phyloP scores from a whole-genome alignment of 2,113 vertebrate species.

The Ammospiza nelsoni region DNA sequence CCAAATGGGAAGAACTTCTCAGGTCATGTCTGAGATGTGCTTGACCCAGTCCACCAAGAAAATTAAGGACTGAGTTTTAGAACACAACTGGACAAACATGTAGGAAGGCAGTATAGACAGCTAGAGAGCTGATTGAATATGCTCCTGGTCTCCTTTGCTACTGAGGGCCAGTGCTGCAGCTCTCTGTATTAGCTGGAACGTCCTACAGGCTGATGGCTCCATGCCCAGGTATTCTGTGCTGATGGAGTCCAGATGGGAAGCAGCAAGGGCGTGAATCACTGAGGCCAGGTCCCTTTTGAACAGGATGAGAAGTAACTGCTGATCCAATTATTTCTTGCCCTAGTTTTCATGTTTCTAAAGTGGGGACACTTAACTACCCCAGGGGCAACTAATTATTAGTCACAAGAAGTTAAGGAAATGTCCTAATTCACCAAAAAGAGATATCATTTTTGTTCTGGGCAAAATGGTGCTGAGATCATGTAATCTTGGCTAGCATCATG shows the following conservation, averaged over 20 bases:
- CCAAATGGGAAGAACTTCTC: neutral
- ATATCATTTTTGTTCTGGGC: neutral
- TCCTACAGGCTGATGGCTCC: slow-evolving; percentile 48
- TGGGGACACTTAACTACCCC: slow-evolving; percentile 1
- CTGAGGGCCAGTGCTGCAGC: slow-evolving; percentile 1
- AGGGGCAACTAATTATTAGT: slow-evolving; percentile 31
- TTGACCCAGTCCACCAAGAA: neutral
- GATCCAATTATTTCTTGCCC: slow-evolving; percentile 58
- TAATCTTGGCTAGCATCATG: neutral
- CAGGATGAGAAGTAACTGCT: slow-evolving; percentile 38
- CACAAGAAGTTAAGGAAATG: slow-evolving; percentile 31
- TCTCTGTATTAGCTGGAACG: slow-evolving; percentile 26
- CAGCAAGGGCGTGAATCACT: slow-evolving; percentile 60
- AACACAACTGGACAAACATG: neutral
- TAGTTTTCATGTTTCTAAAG: slow-evolving; percentile 37
- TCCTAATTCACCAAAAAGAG: slow-evolving; percentile 10
- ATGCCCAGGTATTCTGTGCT: slow-evolving; percentile 46
- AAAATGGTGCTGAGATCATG: neutral
- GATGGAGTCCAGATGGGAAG: slow-evolving; percentile 55
- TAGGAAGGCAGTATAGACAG: neutral
- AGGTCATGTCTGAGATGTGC: neutral
- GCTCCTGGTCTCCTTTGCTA: neutral
- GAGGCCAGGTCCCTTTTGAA: slow-evolving; percentile 46
- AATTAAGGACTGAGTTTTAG: neutral
- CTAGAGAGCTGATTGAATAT: neutral